These are phyloP conservation scores for Hipposideros armiger DNA, from an alignment of 2,113 vertebrate genomes.

Conservation along the genomic window DNA sequence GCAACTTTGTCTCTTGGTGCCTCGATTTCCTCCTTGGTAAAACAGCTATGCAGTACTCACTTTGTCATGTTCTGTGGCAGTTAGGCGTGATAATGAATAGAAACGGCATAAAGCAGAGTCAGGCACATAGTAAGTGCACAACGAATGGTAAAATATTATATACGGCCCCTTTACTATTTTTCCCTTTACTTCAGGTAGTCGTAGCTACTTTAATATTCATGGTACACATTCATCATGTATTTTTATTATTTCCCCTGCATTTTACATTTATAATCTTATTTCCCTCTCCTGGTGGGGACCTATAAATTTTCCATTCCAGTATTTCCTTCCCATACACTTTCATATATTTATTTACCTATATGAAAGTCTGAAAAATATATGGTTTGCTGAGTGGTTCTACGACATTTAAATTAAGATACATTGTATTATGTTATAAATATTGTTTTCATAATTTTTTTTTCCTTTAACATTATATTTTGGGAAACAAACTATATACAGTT, in stretches of 20 bases:
- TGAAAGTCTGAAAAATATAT: conserved; percentile 52
- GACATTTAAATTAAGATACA: conserved; percentile 44
- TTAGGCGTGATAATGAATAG: neutral
- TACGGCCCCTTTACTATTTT: neutral
- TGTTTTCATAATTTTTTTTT: conserved; percentile 26
- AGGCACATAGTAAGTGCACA: neutral
- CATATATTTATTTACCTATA: conserved; percentile 11
- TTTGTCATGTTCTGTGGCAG: neutral
- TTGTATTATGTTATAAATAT: conserved; percentile 7
- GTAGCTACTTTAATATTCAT: conserved; percentile 10
- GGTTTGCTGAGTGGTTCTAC: neutral
- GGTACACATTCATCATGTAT: neutral
- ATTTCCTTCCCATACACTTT: conserved; percentile 48
- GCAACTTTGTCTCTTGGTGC: neutral
- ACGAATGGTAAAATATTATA: conserved; percentile 14
- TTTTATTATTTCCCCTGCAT: conserved; percentile 63
- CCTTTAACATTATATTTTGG: conserved; percentile 31
- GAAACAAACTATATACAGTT: neutral
- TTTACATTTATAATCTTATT: conserved; percentile 66
- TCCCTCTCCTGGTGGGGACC: neutral
- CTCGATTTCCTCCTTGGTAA: neutral
- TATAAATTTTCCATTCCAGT: conserved; percentile 68
- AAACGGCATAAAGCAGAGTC: neutral
- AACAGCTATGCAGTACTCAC: neutral
- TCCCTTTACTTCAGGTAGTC: neutral